Base-by-base conservation (phyloP, 2,113 vertebrate species). In the Petroica traversi region DNA sequence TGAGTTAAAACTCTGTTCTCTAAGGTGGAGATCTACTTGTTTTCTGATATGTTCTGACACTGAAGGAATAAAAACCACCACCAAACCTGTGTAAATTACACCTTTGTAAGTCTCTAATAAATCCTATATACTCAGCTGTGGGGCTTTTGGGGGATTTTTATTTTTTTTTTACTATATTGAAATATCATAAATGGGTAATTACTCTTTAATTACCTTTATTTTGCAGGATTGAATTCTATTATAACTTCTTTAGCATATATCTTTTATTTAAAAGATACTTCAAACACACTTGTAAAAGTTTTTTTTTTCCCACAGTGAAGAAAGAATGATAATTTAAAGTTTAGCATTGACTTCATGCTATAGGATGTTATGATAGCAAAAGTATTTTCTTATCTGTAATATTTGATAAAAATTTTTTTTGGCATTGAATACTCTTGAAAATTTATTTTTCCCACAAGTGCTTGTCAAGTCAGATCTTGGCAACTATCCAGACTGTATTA, bases 141-240 rank as follows among this genome's bases (percentile, higher is more conserved):
- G 1, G 11, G 0, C 2, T 31, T 52, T 66, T 19, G 2, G 3
- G 12, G 9, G 2, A 19, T 33, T 36, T 49, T 19, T 64, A n/a
- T n/a, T 34, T 43, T 23, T 19, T 75, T 22, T 45, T 19, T 29
- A 58, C 0, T 43, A 46, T 55, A 79, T 7, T 48, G 7, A 86
- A 64, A 75, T 26, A 45, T 3, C 5, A 0, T 29, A 16, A 49
- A 29, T 40, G 2, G 11, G 58, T 74, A 52, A 20, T 25, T 61
- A 3, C 2, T 51, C 12, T 87, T 61, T 38, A 71, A 45, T 59
- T 36, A 55, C 54, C 6, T 45, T 74, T 23, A 6, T 63, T 85
- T 85, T 83, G 8, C 4, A 63, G 46, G 29, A 62, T 28, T 80
- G 5, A 66, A 36, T 76, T 67, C 11, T n/a, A n/a, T n/a, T n/a